These are phyloP conservation scores for Ariolimax columbianus DNA, from an alignment of 2,888 invertebrate genomes.

Conservation along the genomic window DNA sequence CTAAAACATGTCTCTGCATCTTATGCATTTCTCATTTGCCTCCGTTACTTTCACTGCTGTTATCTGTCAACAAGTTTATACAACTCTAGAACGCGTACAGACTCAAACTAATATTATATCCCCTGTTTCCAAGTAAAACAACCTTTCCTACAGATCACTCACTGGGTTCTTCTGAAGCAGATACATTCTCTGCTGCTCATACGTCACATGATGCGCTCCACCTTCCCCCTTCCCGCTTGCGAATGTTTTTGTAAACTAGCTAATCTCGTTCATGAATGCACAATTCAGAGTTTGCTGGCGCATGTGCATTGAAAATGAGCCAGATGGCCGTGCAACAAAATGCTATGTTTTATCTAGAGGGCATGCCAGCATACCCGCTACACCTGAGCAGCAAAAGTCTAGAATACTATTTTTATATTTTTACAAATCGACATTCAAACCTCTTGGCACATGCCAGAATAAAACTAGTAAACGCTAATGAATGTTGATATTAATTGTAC, in stretches of 20 bases:
- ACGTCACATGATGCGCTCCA: not conserved
- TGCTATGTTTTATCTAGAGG: not conserved
- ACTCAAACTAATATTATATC: not conserved
- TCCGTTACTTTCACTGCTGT: too few relatives aligned
- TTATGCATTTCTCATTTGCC: too few relatives aligned
- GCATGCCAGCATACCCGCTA: not conserved
- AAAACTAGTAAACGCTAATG: too few relatives aligned
- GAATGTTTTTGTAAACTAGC: not conserved
- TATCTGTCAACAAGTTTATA: too few relatives aligned
- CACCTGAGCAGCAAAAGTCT: too few relatives aligned
- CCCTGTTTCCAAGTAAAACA: not conserved
- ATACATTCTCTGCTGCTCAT: not conserved
- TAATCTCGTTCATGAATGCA: not conserved
- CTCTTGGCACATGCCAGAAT: too few relatives aligned
- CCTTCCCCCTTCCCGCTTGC: not conserved
- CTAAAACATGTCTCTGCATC: too few relatives aligned
- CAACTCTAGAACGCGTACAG: too few relatives aligned
- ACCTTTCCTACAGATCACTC: not conserved
- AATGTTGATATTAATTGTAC: too few relatives aligned
- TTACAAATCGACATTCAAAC: too few relatives aligned
- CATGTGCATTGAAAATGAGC: not conserved
- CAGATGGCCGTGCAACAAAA: not conserved
- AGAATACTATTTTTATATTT: too few relatives aligned
- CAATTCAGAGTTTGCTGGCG: not conserved
- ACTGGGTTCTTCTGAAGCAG: not conserved